Evolutionary conservation across 2,797 vertebrate genomes (phyloP).

Genomic region (Acanthis flammea): DNA sequence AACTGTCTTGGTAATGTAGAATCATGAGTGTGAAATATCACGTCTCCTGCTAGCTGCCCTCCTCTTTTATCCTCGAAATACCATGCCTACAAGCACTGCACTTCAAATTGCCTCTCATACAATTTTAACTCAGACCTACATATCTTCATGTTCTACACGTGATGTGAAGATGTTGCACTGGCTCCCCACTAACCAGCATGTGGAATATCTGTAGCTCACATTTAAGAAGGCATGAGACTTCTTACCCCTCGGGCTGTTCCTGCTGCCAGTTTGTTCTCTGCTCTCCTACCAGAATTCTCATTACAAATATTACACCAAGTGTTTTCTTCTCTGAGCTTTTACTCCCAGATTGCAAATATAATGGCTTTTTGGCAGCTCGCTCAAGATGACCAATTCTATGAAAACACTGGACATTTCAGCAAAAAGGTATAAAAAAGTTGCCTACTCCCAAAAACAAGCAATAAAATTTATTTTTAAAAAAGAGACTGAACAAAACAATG

Average conservation of each 20-base stretch:
- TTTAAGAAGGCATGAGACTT: neutral
- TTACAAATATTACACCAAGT: neutral
- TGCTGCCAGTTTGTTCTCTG: neutral
- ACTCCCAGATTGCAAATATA: neutral
- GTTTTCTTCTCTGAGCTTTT: neutral
- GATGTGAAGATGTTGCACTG: neutral
- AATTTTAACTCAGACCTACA: neutral
- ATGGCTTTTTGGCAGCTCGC: neutral
- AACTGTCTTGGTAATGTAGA: neutral
- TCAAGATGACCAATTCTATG: neutral
- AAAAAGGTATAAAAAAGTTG: neutral
- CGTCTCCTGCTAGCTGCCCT: neutral
- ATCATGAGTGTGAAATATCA: neutral
- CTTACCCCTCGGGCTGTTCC: neutral
- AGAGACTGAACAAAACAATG: neutral
- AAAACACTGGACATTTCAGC: neutral
- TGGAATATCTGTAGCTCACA: neutral
- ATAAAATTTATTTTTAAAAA: neutral
- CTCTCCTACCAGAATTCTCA: neutral
- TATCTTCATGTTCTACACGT: neutral
- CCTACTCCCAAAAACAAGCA: neutral
- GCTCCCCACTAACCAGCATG: neutral
- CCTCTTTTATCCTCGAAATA: neutral
- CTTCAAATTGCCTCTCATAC: neutral
- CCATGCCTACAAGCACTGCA: neutral